Percentiles rank a stretch among this genome's conserved stretches.
Conservation (phyloP, 2,888 invertebrate genomes). For the Aphodius granarius region DNA sequence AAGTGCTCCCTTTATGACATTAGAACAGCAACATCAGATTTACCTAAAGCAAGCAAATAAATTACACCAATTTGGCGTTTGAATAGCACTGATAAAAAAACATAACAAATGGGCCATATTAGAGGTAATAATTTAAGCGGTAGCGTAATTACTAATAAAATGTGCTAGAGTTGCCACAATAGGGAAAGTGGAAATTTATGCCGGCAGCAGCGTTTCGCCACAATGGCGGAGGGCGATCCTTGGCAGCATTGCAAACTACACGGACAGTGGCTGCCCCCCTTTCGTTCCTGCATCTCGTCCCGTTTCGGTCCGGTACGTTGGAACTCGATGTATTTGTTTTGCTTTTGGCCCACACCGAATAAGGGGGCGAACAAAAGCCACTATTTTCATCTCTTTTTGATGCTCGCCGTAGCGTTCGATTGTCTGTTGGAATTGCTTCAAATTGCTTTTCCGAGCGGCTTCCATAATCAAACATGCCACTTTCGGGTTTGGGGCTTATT, state of each 20-base stretch:
- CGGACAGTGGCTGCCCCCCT: slow-evolving; percentile 2
- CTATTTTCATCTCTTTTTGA: slow-evolving; percentile 38
- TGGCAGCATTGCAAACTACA: background rate
- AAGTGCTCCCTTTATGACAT: too few species aligned
- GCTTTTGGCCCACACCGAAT: slow-evolving; percentile 12
- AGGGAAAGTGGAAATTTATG: slow-evolving; percentile 23
- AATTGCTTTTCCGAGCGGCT: slow-evolving; percentile 50
- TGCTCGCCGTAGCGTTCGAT: slow-evolving; percentile 45
- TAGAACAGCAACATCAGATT: background rate
- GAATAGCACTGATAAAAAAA: background rate
- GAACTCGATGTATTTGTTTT: slow-evolving; percentile 20
- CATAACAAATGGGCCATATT: slow-evolving; percentile 12
- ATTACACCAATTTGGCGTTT: background rate
- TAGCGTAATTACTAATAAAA: slow-evolving; percentile 25
- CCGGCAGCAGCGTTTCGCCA: slow-evolving; percentile 12
- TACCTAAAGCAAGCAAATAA: background rate
- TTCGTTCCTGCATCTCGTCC: background rate
- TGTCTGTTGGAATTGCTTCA: slow-evolving; percentile 52
- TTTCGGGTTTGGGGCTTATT: slow-evolving; percentile 55
- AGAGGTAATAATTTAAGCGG: slow-evolving; percentile 21
- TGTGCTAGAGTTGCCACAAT: slow-evolving; percentile 20
- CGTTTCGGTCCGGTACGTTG: background rate
- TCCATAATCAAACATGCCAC: slow-evolving; percentile 49
- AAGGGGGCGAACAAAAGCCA: slow-evolving; percentile 38
- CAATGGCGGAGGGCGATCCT: slow-evolving; percentile 22